phyloP scores from a whole-genome alignment of 2,113 vertebrate species.

The Ondatra zibethicus region DNA sequence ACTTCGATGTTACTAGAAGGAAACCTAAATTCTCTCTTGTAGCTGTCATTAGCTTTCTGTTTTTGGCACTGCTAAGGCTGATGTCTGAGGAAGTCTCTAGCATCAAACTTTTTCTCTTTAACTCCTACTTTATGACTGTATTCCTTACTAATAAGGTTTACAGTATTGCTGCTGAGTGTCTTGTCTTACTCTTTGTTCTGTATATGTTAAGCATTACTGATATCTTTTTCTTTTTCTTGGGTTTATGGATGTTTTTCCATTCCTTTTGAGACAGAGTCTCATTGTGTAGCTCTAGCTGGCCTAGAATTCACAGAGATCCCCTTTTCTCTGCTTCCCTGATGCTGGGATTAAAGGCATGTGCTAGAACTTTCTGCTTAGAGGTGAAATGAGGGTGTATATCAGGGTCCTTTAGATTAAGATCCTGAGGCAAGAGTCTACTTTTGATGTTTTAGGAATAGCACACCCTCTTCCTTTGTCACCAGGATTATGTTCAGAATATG shows the following conservation, averaged over 20 bases:
- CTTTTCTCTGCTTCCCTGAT: background rate
- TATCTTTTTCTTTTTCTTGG: background rate
- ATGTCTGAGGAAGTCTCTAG: background rate
- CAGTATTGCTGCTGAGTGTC: too few species aligned
- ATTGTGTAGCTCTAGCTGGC: background rate
- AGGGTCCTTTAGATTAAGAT: background rate
- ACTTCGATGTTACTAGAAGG: background rate
- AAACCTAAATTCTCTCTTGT: background rate
- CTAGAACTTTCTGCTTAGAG: background rate
- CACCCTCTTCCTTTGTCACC: background rate
- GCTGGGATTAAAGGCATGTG: background rate
- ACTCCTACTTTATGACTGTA: background rate
- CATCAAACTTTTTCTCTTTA: too few species aligned
- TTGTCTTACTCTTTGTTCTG: background rate
- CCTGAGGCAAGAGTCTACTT: background rate
- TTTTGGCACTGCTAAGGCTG: background rate
- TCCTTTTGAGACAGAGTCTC: background rate
- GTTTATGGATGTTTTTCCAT: background rate
- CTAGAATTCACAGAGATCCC: background rate
- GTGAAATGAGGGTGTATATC: background rate
- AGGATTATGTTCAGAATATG: background rate
- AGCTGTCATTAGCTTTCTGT: background rate
- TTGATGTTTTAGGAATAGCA: background rate
- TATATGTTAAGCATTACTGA: background rate
- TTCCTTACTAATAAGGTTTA: background rate